phyloP scores from a whole-genome alignment of 2,888 invertebrate species.

The Cepaea hortensis region DNA sequence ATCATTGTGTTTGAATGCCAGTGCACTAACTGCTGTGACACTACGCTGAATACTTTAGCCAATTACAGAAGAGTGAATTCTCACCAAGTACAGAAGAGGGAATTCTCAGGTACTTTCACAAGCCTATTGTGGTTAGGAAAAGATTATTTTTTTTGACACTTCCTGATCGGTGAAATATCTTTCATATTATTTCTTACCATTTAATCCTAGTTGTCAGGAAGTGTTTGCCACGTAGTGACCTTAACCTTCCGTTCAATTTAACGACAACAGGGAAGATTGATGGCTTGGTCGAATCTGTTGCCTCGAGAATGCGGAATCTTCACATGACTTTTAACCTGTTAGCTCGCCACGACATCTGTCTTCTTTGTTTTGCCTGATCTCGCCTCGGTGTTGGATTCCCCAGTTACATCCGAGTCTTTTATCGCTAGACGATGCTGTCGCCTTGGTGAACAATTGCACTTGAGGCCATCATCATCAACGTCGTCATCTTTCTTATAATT shows the following conservation, averaged over 20 bases:
- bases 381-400: no score
- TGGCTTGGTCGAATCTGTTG: not conserved
- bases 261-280: not conserved
- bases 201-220: conserved; percentile 12
- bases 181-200: not conserved
- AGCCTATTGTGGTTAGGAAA: not conserved
- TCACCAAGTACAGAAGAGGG: no score
- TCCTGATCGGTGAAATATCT: conserved; percentile 2
- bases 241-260: conserved; percentile 14
- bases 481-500: no score
- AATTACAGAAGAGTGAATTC: no score
- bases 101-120: not conserved
- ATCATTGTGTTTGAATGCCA: no score
- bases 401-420: no score
- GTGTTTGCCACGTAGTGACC: not conserved
- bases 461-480: no score
- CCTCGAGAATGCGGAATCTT: not conserved
- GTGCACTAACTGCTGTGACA: no score
- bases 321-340: not conserved
- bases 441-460: no score
- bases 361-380: no score
- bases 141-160: not conserved
- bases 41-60: no score
- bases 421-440: no score
- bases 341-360: not conserved